These are phyloP conservation scores for Leptodactylus fuscus DNA, from an alignment of 2,113 vertebrate genomes.

Conservation along the genomic window DNA sequence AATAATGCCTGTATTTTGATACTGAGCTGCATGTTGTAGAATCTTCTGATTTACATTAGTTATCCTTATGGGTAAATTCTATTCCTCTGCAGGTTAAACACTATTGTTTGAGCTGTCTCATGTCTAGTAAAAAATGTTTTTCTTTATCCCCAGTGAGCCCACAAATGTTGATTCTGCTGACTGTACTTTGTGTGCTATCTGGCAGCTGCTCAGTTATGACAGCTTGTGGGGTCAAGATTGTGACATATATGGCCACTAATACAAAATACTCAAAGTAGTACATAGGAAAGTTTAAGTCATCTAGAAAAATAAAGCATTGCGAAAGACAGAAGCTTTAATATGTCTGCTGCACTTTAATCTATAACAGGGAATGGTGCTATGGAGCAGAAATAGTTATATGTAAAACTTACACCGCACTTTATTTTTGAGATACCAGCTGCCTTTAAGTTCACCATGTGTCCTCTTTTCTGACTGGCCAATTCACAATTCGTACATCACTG, in stretches of 20 bases:
- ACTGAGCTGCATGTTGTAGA: background rate
- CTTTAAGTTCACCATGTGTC: no score
- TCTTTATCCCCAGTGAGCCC: background rate
- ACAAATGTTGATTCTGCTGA: background rate
- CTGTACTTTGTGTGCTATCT: background rate
- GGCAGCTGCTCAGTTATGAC: background rate
- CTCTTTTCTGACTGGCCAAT: no score
- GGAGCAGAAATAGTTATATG: background rate
- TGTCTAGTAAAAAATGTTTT: background rate
- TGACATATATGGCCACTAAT: background rate
- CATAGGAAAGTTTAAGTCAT: background rate
- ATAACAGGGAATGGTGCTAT: background rate
- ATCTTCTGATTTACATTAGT: background rate
- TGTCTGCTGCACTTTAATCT: background rate
- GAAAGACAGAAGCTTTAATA: background rate
- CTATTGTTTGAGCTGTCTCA: background rate
- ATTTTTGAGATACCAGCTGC: no score
- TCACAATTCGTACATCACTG: no score
- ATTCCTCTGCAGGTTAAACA: background rate
- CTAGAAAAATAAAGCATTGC: background rate
- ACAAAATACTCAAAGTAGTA: background rate
- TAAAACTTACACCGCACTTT: no score
- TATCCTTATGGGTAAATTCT: background rate
- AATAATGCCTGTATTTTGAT: background rate
- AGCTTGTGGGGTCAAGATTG: slow-evolving; percentile 11